Conservation (phyloP, 2,888 invertebrate genomes). For the Pheosia tremula region DNA sequence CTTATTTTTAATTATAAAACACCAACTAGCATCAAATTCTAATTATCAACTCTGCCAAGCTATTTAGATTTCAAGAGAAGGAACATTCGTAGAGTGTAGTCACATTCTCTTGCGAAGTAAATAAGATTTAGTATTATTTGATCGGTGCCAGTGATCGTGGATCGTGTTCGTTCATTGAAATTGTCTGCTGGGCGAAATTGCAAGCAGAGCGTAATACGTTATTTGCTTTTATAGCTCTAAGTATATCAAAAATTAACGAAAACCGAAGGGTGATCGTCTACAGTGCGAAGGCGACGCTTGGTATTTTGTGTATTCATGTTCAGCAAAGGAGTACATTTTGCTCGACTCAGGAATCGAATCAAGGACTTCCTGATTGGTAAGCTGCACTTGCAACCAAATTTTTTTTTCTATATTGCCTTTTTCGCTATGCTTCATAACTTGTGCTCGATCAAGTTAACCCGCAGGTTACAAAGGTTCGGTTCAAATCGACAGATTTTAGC, state of each 20-base stretch:
- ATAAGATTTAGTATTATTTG: constrained; percentile 65
- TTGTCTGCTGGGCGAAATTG: constrained; percentile 15
- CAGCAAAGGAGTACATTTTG: too few relatives aligned
- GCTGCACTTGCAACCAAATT: not conserved
- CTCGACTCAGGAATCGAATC: too few relatives aligned
- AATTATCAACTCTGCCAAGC: too few relatives aligned
- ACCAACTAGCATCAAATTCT: too few relatives aligned
- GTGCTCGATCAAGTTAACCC: constrained; percentile 29
- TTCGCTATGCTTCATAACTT: constrained; percentile 26
- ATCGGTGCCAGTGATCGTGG: constrained; percentile 44
- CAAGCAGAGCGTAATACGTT: not conserved
- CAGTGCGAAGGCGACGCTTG: too few relatives aligned
- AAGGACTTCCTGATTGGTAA: too few relatives aligned
- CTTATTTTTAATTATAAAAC: too few relatives aligned
- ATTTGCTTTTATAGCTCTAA: not conserved
- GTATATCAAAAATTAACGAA: too few relatives aligned
- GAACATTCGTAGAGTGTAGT: too few relatives aligned
- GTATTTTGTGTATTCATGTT: too few relatives aligned
- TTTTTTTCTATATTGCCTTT: not conserved
- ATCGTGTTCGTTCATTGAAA: constrained; percentile 16
- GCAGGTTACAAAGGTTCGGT: constrained; percentile 47
- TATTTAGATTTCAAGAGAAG: too few relatives aligned
- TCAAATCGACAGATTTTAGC: constrained; percentile 57
- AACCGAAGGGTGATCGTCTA: too few relatives aligned
- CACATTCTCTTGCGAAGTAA: constrained; percentile 51